phyloP scores from a whole-genome alignment of 2,888 invertebrate species.

The Morinoia aosen region DNA sequence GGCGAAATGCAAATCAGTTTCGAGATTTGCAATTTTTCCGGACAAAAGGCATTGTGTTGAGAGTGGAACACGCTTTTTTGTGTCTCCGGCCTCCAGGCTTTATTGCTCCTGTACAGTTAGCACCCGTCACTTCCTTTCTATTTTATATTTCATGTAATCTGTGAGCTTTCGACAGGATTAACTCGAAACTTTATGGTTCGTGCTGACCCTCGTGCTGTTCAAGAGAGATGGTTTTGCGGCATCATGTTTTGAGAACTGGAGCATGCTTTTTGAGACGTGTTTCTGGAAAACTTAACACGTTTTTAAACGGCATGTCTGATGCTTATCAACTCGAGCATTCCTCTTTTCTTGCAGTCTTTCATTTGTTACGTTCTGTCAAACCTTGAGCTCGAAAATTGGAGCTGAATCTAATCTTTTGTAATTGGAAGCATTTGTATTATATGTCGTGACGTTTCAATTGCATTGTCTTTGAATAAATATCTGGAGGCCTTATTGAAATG shows the following conservation, averaged over 20 bases:
- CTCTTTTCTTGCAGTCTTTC: background rate
- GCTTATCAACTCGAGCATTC: no score
- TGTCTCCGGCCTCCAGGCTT: background rate
- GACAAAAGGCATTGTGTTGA: constrained; percentile 12
- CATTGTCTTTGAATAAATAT: background rate
- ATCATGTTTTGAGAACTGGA: no score
- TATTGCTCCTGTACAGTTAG: background rate
- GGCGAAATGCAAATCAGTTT: constrained; percentile 30
- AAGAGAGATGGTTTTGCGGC: background rate
- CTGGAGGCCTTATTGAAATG: background rate
- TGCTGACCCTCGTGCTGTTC: background rate
- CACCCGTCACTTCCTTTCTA: background rate
- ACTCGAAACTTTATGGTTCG: background rate
- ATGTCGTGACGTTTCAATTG: background rate
- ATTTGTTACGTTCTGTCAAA: background rate
- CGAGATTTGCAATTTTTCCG: background rate
- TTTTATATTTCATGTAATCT: background rate
- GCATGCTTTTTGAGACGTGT: no score
- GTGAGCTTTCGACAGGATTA: background rate
- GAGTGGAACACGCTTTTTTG: background rate
- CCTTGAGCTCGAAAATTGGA: background rate
- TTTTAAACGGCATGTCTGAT: background rate
- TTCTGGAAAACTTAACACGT: background rate
- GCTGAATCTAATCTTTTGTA: background rate
- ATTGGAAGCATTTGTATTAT: background rate